Percentiles rank a stretch among this genome's conserved stretches.
These are phyloP conservation scores for Saxidomus purpurata DNA, from an alignment of 1,140 invertebrate species.

Conservation along the genomic window DNA sequence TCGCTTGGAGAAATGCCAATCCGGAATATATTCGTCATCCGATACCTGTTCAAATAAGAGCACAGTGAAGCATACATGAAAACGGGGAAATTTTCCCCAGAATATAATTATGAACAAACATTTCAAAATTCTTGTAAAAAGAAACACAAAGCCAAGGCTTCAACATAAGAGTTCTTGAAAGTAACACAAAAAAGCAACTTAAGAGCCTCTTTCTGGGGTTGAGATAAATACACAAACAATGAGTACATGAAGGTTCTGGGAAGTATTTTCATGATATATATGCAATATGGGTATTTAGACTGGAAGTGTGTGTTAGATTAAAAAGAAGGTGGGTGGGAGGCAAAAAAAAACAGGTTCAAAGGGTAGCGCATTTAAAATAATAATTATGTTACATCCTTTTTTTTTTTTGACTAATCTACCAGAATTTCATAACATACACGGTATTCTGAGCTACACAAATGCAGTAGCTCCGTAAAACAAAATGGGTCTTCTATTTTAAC, in stretches of 20 bases:
- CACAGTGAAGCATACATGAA: constrained; percentile 61
- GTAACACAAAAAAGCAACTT: not conserved
- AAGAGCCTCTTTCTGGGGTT: not conserved
- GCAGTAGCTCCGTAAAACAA: too few species aligned
- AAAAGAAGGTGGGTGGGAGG: not conserved
- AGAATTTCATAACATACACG: too few species aligned
- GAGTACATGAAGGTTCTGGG: constrained; percentile 33
- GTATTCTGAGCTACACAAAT: too few species aligned
- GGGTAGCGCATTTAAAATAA: too few species aligned
- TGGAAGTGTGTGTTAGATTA: not conserved
- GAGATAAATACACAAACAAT: constrained; percentile 17
- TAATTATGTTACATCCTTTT: too few species aligned
- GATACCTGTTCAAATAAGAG: constrained; percentile 67
- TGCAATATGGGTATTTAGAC: constrained; percentile 12
- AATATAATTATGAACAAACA: not conserved
- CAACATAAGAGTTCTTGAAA: not conserved
- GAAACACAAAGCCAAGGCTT: not conserved
- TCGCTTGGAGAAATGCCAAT: not conserved
- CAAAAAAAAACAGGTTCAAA: not conserved
- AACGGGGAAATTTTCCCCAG: constrained; percentile 46
- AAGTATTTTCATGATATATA: not conserved
- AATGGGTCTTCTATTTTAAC: too few species aligned
- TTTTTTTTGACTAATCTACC: too few species aligned
- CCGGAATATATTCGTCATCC: not conserved
- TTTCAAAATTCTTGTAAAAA: not conserved